Conservation (phyloP, 2,113 vertebrate genomes). For the Amphilophus citrinellus region DNA sequence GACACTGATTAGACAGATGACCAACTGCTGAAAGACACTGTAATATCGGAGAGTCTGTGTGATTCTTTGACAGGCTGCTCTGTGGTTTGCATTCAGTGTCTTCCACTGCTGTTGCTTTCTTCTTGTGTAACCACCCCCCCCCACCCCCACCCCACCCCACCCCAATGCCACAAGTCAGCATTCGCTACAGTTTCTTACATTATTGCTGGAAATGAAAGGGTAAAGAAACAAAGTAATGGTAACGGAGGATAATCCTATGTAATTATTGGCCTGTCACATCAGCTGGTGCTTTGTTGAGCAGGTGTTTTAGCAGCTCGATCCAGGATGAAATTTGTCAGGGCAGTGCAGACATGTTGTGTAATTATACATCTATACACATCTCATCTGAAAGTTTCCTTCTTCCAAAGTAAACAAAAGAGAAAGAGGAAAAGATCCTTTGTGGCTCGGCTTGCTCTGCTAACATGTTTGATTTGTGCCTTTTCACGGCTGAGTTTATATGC, state of each 20-base stretch:
- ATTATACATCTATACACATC: slow-evolving; percentile 68
- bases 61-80: slow-evolving; percentile 47
- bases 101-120: slow-evolving; percentile 22
- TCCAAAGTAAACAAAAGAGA: slow-evolving; percentile 52
- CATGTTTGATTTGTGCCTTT: slow-evolving; percentile 55
- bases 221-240: slow-evolving; percentile 65
- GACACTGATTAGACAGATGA: slow-evolving; percentile 64
- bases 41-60: slow-evolving; percentile 44
- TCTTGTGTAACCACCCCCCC: slow-evolving; percentile 15
- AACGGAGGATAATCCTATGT: slow-evolving; percentile 64
- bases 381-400: slow-evolving; percentile 63
- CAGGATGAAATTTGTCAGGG: slow-evolving; percentile 73
- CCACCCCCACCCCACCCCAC: background rate
- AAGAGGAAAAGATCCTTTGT: slow-evolving; percentile 30
- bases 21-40: slow-evolving; percentile 71
- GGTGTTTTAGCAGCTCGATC: slow-evolving; percentile 70
- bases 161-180: slow-evolving; percentile 7
- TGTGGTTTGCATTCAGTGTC: slow-evolving; percentile 42
- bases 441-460: slow-evolving; percentile 32
- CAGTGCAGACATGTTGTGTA: slow-evolving; percentile 65
- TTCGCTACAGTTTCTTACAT: slow-evolving; percentile 51
- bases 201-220: slow-evolving; percentile 66
- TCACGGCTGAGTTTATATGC: slow-evolving; percentile 35
- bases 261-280: slow-evolving; percentile 74
- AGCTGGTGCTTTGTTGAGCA: slow-evolving; percentile 71